Base-by-base conservation (phyloP, 2,113 vertebrate species). In the Dolichallabes microphthalmus region DNA sequence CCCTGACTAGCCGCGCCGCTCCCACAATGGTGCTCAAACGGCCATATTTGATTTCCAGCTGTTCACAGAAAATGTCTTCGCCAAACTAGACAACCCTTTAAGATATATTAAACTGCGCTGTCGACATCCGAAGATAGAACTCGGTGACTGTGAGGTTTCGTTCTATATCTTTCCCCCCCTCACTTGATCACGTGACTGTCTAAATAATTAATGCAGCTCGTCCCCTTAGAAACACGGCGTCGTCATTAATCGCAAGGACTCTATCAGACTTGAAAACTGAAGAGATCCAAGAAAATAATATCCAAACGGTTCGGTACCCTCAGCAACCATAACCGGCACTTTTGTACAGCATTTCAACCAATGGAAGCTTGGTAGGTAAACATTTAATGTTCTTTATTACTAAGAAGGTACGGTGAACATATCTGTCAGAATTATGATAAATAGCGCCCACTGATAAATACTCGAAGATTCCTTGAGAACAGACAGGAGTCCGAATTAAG, bases 211-310 rank as follows among this genome's bases (percentile, higher is more conserved):
- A 99, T 99, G 97, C 98, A 98, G 97, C 96, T 96, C 97, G 97
- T 98, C 98, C 97, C 97, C 97, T 83, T 98, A 98, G 98, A 99
- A 99, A 98, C 97, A 96, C 96, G 96, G 97, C 98, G 96, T 97
- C 98, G 98, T 99, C 98, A 99, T 99, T 99, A 99, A 99, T 99
- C 98, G 98, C 97, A 94, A 99, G 98, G 97, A 98, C 97, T 99
- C 98, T 99, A 98, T 99, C 97, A 97, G 97, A 98, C 97, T 99
- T 96, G 98, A 98, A 97, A 99, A 98, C 97, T 98, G 97, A 98
- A 99, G 97, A 97, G 97, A 98, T 98, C 97, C 97, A 96, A 97
- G 97, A 98, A 98, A 98, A 97, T 97, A 96, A 97, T 98, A 96
- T 95, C 95, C 95, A 94, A 95, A 95, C 94, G 95, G 96, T 95